Conservation (phyloP, 2,797 vertebrate species). For the Pseudochaenichthys georgianus region DNA sequence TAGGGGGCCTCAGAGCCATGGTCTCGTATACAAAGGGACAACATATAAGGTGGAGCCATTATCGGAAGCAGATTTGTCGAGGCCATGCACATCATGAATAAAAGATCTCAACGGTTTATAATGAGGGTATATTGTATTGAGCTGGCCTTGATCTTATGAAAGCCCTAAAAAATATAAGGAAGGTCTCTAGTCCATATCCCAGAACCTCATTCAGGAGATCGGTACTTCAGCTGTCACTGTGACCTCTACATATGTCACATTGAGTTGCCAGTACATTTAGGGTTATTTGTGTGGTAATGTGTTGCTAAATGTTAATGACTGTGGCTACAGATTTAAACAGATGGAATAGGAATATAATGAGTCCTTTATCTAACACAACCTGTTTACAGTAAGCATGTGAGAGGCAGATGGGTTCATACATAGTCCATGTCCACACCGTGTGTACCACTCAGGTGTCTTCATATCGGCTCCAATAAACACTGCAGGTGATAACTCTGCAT, state of each 20-base stretch:
- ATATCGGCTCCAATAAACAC: constrained; percentile 3
- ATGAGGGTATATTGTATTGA: constrained; percentile 75
- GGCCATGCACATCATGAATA: constrained; percentile 75
- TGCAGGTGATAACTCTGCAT: too few relatives aligned
- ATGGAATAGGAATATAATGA: constrained; percentile 18
- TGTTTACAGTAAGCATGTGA: constrained; percentile 33
- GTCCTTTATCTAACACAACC: constrained; percentile 28
- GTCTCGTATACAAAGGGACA: constrained; percentile 80
- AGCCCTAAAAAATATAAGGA: constrained; percentile 25
- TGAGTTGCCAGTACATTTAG: constrained; percentile 9
- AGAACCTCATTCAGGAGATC: constrained; percentile 19
- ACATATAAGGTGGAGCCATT: constrained; percentile 69
- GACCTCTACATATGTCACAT: constrained; percentile 14
- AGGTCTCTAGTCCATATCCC: constrained; percentile 19
- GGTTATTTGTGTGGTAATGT: constrained; percentile 9
- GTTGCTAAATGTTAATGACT: constrained; percentile 1
- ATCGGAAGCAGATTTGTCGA: constrained; percentile 76
- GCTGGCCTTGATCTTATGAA: constrained; percentile 59
- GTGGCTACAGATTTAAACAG: constrained; percentile 18
- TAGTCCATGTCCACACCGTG: not conserved
- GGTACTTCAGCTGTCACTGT: not conserved
- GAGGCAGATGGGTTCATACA: constrained; percentile 44
- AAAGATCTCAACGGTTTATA: constrained; percentile 71
- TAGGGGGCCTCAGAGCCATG: constrained; percentile 48
- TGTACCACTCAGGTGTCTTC: constrained; percentile 6